Percentiles rank a stretch among this genome's conserved stretches.
phyloP scores from a whole-genome alignment of 37 sponge, comb jelly and placozoan genomes.

The Sycon ciliatum region DNA sequence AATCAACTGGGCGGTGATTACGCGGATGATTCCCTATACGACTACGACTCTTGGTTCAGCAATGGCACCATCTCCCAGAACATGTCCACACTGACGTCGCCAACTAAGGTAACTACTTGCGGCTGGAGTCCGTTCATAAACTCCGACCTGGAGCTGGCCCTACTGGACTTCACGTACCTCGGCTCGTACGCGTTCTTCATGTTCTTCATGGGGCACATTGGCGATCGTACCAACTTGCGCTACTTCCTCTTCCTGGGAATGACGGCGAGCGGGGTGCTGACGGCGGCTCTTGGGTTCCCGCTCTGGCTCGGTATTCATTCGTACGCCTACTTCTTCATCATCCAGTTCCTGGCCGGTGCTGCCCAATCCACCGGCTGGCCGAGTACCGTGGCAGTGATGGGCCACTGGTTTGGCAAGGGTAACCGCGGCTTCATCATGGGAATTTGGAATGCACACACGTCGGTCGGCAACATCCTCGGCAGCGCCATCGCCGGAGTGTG shows the following conservation, averaged over 20 bases:
- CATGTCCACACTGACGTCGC: too few relatives aligned
- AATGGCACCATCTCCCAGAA: too few relatives aligned
- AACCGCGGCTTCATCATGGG: slow-evolving; percentile 89
- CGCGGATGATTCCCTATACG: too few relatives aligned
- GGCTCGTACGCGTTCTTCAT: too few relatives aligned
- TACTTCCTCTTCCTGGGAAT: slow-evolving; percentile 49
- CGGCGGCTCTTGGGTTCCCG: slow-evolving; percentile 53
- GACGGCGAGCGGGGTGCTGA: slow-evolving; percentile 8
- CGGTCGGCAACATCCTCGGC: slow-evolving; percentile 91
- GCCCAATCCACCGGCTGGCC: slow-evolving; percentile 86
- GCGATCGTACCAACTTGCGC: slow-evolving; percentile 40
- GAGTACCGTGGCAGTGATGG: slow-evolving; percentile 74
- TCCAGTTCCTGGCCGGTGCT: slow-evolving; percentile 63
- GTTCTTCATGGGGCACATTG: not conserved
- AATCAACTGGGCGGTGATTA: too few relatives aligned
- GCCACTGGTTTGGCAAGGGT: slow-evolving; percentile 80
- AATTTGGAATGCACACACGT: slow-evolving; percentile 86
- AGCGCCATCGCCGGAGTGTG: slow-evolving; percentile 70
- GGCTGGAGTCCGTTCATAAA: too few relatives aligned
- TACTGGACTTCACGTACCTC: too few relatives aligned
- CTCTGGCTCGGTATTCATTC: slow-evolving; percentile 61
- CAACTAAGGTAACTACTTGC: too few relatives aligned
- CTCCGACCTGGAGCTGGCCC: too few relatives aligned
- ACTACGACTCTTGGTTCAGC: too few relatives aligned
- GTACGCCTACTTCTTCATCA: slow-evolving; percentile 62